Evolutionary conservation across 2,888 invertebrate species (phyloP).

Genomic region (Netelia fuscicornis): DNA sequence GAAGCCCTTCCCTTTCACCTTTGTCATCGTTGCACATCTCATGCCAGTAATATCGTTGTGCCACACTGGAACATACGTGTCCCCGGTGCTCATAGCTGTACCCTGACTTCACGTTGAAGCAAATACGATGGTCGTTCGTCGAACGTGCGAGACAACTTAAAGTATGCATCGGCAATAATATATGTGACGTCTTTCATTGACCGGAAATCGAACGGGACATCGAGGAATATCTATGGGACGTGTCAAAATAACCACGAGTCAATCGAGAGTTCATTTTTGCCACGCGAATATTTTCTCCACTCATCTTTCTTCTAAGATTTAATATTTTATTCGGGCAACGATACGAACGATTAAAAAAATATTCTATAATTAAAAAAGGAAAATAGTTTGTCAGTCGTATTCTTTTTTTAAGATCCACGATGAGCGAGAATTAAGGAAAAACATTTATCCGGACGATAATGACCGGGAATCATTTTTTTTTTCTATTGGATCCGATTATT

Average conservation of each 20-base stretch:
- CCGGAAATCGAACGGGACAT: conserved; percentile 64
- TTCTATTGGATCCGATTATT: not conserved
- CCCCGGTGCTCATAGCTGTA: conserved; percentile 39
- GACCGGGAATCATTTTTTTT: not conserved
- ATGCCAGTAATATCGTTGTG: not conserved
- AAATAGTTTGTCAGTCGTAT: no score
- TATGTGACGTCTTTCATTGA: conserved; percentile 45
- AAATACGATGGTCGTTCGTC: conserved; percentile 23
- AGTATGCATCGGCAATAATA: conserved; percentile 29
- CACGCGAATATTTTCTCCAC: not conserved
- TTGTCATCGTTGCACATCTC: conserved; percentile 46
- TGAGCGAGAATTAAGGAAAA: no score
- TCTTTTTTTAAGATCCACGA: no score
- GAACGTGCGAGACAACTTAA: conserved; percentile 35
- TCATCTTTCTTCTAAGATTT: no score
- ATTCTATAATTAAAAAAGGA: no score
- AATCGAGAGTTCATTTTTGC: not conserved
- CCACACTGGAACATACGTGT: conserved; percentile 26
- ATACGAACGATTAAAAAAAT: no score
- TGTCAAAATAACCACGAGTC: not conserved
- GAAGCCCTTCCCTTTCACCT: conserved; percentile 58
- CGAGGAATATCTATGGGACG: conserved; percentile 11
- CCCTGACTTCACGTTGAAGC: conserved; percentile 3
- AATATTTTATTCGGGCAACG: no score
- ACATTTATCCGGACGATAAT: no score